Conservation (phyloP, 2,113 vertebrate species). For the Apteryx owenii region DNA sequence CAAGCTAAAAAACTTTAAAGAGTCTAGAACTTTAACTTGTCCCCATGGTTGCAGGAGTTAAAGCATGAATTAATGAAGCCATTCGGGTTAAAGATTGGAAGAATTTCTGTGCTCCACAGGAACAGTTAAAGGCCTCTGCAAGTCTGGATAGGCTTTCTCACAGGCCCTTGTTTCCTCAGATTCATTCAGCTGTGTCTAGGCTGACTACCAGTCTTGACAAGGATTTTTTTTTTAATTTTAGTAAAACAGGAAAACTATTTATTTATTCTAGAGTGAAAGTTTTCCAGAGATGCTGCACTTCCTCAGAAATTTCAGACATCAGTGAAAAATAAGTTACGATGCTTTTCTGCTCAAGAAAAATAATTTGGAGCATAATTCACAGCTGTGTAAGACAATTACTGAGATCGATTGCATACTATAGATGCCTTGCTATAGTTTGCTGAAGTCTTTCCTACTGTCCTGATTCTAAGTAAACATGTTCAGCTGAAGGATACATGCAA, state of each 20-base stretch:
- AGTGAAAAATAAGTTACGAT: constrained; percentile 55
- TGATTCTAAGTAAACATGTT: constrained; percentile 40
- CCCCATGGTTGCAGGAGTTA: neutral
- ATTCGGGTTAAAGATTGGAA: neutral
- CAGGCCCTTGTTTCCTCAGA: neutral
- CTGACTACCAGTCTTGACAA: neutral
- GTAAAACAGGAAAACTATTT: neutral
- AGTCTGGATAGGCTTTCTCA: neutral
- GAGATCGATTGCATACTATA: constrained; percentile 33
- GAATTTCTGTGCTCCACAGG: neutral
- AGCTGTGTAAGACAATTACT: constrained; percentile 61
- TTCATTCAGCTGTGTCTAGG: neutral
- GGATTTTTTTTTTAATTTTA: neutral
- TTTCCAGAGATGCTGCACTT: neutral
- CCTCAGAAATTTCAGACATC: constrained; percentile 41
- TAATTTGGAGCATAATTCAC: constrained; percentile 68
- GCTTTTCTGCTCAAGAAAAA: constrained; percentile 45
- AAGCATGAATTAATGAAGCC: neutral
- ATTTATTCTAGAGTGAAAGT: neutral
- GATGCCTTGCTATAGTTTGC: constrained; percentile 9
- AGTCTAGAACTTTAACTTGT: neutral
- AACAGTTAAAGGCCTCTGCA: neutral
- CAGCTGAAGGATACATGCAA: constrained; percentile 44
- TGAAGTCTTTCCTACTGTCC: constrained; percentile 12
- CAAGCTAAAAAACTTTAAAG: neutral